Evolutionary conservation across 2,113 vertebrate genomes (phyloP), one percentile per base, ranked within the genome.

Genomic region (Leuciscus idus): DNA sequence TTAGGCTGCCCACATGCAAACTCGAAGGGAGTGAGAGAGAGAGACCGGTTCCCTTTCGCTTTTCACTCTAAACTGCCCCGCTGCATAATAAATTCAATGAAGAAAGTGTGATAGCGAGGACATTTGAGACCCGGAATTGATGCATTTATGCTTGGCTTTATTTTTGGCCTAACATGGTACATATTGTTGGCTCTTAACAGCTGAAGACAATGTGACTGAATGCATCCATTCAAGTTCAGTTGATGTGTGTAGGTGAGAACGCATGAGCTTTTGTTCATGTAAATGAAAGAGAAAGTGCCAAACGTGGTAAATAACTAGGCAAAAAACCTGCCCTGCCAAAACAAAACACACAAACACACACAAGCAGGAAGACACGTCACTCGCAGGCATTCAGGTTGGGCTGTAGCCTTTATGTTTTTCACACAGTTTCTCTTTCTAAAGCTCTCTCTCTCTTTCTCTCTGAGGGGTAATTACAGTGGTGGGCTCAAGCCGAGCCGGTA

Each of bases 401-500:
- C 64, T 81, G 72, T 48, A 74, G 17, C 86, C 39, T 84, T 76
- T 50, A 28, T 89, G 15, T 39, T 62, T 86, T 83, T 85, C 79
- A 23, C 84, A 48, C 19, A 68, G 17, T 84, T 68, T 57, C 12
- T 61, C 21, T 85, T 12, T 55, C 50, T 79, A 36, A 46, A 55
- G 64, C 48, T 57, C 15, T 52, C 73, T 81, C 70, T 73, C 33
- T 90, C 84, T 84, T 64, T 90, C 87, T 89, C 89, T 91, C 48
- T 81, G 90, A 89, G 91, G 91, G 87, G 81, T 95, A 95, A 95
- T 95, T 95, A 95, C 93, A 94, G 93, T 92, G 90, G 93, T 93
- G 93, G 93, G 94, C 92, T 95, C 95, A 95, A 94, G 92, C 95
- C 90, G 94, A 89, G 94, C 92, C 90, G 91, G 94, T 94, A 95